Base-by-base conservation (phyloP, 2,888 invertebrate species). In the Cheilosia variabilis region DNA sequence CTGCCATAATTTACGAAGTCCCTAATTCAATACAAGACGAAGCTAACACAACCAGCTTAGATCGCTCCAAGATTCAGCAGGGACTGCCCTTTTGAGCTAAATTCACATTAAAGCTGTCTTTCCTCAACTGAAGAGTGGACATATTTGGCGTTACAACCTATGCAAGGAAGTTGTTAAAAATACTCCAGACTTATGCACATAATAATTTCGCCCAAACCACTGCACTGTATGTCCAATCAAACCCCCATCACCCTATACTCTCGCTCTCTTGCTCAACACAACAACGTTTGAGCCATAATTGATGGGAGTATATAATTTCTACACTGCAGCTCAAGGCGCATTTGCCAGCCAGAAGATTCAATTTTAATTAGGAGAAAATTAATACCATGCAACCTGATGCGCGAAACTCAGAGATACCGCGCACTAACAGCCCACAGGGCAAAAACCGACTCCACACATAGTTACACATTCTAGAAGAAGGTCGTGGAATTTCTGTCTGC, bases 291-390 rank as follows among this genome's bases (percentile, higher is more conserved):
- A 47, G 53, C 31, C 19, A 57, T 62, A 82, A 82, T 82, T 78
- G 77, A 72, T 82, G 43, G 27, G 41, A 53, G 47, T 45, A 37
- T 13, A 37, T 69, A 37, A 47, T 31, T 68, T 63, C 17, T 50
- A 60, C 45, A 53, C 17, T 65, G 22, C 45, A 73, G 41, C 73
- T 63, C 10, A 73, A 27, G 68, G 79, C 63, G 5, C 17, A n/a
- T 52, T 50, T 62, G 4, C 37, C 37, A 37, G 13, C 10, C 37
- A 69, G 69, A 84, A 79, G 83, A 84, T 84, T 79, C 53, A 79
- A 75, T 79, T 79, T 79, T 84, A 84, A 84, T 84, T 84, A 79
- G 69, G 60, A 69, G 73, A 60, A 79, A 79, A 83, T 79, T 79
- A 79, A 47, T 68, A 41, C 57, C 34, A 24, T 31, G 9, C 79